Evolutionary conservation across 2,113 vertebrate genomes (phyloP).

Genomic region (Narcine bancroftii): DNA sequence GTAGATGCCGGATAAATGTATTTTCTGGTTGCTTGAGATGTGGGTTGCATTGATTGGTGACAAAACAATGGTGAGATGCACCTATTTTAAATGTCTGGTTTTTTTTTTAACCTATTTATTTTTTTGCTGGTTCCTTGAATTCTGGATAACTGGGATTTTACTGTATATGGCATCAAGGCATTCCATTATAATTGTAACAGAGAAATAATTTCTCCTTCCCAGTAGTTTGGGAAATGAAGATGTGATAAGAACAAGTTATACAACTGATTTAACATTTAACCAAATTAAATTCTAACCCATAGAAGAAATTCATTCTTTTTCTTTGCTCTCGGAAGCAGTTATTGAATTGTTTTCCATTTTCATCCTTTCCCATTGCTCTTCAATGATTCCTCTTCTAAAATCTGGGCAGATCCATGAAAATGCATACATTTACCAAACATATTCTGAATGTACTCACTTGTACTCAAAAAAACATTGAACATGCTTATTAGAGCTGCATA

Average conservation of each 20-base stretch:
- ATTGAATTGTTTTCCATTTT: neutral
- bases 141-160: too few species aligned
- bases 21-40: too few species aligned
- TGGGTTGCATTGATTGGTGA: too few species aligned
- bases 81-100: too few species aligned
- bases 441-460: neutral
- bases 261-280: neutral
- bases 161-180: too few species aligned
- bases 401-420: neutral
- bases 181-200: too few species aligned
- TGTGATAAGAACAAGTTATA: neutral
- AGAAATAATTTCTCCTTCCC: too few species aligned
- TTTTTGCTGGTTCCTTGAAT: too few species aligned
- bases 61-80: too few species aligned
- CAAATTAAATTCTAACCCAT: neutral
- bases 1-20: too few species aligned
- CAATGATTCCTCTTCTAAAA: neutral
- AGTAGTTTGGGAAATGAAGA: neutral
- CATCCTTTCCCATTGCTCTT: neutral
- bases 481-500: neutral
- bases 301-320: neutral
- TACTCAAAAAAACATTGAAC: neutral
- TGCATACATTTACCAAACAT: neutral
- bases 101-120: too few species aligned
- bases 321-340: neutral